Percentiles rank a stretch among this genome's conserved stretches.
These are phyloP conservation scores for Sternotherus odoratus DNA, from an alignment of 2,797 vertebrate genomes.

Conservation along the genomic window DNA sequence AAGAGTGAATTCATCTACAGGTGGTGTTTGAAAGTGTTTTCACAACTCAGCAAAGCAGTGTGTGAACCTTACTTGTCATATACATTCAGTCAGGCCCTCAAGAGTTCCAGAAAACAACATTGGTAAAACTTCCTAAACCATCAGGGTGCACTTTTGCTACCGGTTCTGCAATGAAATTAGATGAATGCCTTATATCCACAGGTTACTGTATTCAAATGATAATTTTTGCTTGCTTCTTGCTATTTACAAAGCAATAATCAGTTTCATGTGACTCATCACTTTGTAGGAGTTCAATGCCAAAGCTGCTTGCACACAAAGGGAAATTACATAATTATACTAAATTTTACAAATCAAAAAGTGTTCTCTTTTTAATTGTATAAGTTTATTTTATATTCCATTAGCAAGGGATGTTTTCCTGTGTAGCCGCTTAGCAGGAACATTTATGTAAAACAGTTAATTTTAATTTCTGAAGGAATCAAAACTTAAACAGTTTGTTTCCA, in stretches of 20 bases:
- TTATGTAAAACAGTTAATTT: slow-evolving; percentile 67
- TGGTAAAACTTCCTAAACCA: not conserved
- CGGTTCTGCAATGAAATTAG: not conserved
- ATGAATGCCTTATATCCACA: slow-evolving; percentile 7
- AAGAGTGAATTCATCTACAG: slow-evolving; percentile 41
- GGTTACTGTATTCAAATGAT: slow-evolving; percentile 33
- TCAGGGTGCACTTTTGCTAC: not conserved
- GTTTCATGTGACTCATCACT: slow-evolving; percentile 69
- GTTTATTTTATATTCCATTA: slow-evolving; percentile 66
- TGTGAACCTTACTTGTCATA: not conserved
- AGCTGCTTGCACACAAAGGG: slow-evolving; percentile 71
- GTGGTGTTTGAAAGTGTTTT: slow-evolving; percentile 42
- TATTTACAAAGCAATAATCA: slow-evolving; percentile 64
- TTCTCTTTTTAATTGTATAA: slow-evolving; percentile 64
- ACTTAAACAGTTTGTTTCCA: slow-evolving; percentile 24
- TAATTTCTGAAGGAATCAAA: slow-evolving; percentile 50
- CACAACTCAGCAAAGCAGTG: slow-evolving; percentile 1
- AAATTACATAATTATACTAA: slow-evolving; percentile 71
- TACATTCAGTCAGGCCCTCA: not conserved
- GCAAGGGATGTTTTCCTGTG: slow-evolving; percentile 55
- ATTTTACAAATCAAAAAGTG: slow-evolving; percentile 71
- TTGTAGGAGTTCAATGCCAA: slow-evolving; percentile 72
- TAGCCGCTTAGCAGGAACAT: slow-evolving; percentile 60
- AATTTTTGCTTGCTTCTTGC: slow-evolving; percentile 55
- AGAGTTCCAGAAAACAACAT: not conserved